Evolutionary conservation across 2,888 invertebrate genomes (phyloP).

Genomic region (Elegia similella): DNA sequence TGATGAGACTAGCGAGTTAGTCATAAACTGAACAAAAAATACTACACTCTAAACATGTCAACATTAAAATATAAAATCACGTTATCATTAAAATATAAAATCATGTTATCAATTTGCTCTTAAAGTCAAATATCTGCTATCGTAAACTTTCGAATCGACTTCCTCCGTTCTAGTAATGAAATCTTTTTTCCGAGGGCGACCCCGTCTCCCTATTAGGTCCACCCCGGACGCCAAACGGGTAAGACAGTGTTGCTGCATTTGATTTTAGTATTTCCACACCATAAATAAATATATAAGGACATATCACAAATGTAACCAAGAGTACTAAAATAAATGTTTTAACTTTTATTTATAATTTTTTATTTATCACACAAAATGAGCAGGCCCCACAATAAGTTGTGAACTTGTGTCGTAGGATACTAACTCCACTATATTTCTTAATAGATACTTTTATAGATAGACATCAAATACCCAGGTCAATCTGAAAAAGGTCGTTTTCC

Average conservation of each 20-base stretch:
- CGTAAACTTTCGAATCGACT: conserved; percentile 20
- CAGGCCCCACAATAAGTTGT: too few species aligned
- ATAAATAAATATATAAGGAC: too few species aligned
- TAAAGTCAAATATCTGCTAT: background rate
- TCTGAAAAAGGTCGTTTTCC: too few species aligned
- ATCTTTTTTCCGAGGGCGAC: conserved; percentile 16
- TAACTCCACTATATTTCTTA: too few species aligned
- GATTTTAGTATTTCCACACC: background rate
- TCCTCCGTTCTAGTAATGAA: conserved; percentile 8
- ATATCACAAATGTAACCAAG: too few species aligned
- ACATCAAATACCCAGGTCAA: too few species aligned
- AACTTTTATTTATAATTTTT: too few species aligned
- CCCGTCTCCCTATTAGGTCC: background rate
- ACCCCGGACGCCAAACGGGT: background rate
- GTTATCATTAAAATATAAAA: background rate
- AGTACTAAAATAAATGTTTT: too few species aligned
- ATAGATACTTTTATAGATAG: too few species aligned
- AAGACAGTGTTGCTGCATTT: background rate
- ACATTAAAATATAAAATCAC: background rate
- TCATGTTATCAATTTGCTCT: background rate
- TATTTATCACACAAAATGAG: too few species aligned
- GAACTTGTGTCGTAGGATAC: too few species aligned
- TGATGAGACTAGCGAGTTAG: too few species aligned
- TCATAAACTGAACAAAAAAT: background rate
- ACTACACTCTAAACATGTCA: background rate